These are phyloP conservation scores for Papilio helenus DNA, from an alignment of 1,140 invertebrate genomes.

Conservation along the genomic window DNA sequence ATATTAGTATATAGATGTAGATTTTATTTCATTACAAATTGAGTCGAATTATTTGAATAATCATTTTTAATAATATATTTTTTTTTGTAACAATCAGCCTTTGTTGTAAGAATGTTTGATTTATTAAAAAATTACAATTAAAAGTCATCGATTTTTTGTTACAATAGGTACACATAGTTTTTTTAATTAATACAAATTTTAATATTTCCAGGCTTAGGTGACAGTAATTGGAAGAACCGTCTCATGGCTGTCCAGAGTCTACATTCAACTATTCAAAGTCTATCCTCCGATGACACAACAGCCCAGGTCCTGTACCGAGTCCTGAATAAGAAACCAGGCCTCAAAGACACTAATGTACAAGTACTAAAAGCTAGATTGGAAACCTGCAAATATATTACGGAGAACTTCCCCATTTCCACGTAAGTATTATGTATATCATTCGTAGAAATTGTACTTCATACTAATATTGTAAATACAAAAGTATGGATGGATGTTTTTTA, in stretches of 20 bases:
- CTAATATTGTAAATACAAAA: too few species aligned
- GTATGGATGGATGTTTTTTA: too few species aligned
- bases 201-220: slow-evolving; percentile 85
- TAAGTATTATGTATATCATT: slow-evolving; percentile 64
- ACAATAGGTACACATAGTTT: too few species aligned
- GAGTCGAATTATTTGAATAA: too few species aligned
- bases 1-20: too few species aligned
- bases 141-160: too few species aligned
- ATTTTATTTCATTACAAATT: too few species aligned
- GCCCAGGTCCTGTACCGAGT: slow-evolving; percentile 90
- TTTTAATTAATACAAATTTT: slow-evolving; percentile 39
- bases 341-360: slow-evolving; percentile 97
- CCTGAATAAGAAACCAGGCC: slow-evolving; percentile 93
- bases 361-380: slow-evolving; percentile 94
- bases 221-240: slow-evolving; percentile 94
- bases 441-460: too few species aligned
- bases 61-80: too few species aligned
- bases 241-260: slow-evolving; percentile 91
- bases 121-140: too few species aligned
- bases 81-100: too few species aligned
- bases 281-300: slow-evolving; percentile 86
- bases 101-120: too few species aligned
- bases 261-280: slow-evolving; percentile 84
- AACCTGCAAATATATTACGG: slow-evolving; percentile 89
- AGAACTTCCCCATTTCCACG: slow-evolving; percentile 89